phyloP scores from a whole-genome alignment of 2,797 vertebrate species.

The Pangasius mekongensis region DNA sequence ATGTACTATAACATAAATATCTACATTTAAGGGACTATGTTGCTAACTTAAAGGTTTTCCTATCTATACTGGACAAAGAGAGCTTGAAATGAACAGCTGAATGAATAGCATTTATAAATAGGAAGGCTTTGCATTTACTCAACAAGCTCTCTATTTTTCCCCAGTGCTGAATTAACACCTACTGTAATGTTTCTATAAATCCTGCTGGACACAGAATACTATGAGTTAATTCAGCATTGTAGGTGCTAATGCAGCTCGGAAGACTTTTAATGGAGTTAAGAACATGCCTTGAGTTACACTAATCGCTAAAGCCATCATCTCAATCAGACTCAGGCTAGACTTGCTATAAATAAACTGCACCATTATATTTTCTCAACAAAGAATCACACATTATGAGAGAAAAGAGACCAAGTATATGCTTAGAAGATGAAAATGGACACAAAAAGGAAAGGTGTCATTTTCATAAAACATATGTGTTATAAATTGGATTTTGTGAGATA shows the following conservation, averaged over 20 bases:
- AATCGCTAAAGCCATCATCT: slow-evolving; percentile 33
- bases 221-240: background rate
- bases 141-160: slow-evolving; percentile 51
- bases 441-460: slow-evolving; percentile 33
- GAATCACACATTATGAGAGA: slow-evolving; percentile 37
- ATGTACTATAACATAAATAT: background rate
- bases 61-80: slow-evolving; percentile 14
- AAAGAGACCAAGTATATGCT: slow-evolving; percentile 30
- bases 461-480: slow-evolving; percentile 8
- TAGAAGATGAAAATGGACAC: slow-evolving; percentile 27
- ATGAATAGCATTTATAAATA: slow-evolving; percentile 43
- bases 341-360: slow-evolving; percentile 34
- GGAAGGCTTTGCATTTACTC: slow-evolving; percentile 44
- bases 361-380: slow-evolving; percentile 37
- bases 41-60: background rate
- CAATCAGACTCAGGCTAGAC: slow-evolving; percentile 10
- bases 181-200: background rate
- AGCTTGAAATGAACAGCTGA: slow-evolving; percentile 41
- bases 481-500: slow-evolving; percentile 1
- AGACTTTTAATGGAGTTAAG: background rate
- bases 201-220: background rate
- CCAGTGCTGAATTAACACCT: slow-evolving; percentile 9
- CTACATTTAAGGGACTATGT: background rate
- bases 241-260: slow-evolving; percentile 13
- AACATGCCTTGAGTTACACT: slow-evolving; percentile 8